A percentile compares a stretch with the other conserved stretches of the same genome.
Evolutionary conservation across 2,113 vertebrate genomes (phyloP).

Genomic region (Oreocharis arfaki): DNA sequence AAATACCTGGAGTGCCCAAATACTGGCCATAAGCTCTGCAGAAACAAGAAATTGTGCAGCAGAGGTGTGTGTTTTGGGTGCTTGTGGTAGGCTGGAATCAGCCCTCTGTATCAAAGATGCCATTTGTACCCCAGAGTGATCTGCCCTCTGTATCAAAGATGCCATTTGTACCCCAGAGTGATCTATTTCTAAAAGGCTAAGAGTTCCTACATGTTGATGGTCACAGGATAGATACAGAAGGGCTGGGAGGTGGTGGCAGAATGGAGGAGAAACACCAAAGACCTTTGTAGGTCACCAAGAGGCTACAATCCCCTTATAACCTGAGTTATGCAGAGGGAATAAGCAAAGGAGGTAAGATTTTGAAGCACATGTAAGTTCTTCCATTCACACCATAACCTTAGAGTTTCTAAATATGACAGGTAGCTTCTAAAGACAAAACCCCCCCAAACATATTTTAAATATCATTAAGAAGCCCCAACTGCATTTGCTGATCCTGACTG

Average conservation of each 20-base stretch:
- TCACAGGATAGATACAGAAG: background rate
- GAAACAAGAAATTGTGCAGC: background rate
- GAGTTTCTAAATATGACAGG: background rate
- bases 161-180: background rate
- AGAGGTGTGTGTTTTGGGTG: background rate
- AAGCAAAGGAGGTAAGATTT: background rate
- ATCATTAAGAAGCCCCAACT: background rate
- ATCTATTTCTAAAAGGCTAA: background rate
- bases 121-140: background rate
- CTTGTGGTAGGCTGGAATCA: background rate
- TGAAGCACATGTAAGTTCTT: background rate
- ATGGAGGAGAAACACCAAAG: background rate
- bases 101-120: background rate
- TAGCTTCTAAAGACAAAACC: background rate
- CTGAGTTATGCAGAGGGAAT: background rate
- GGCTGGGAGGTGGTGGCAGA: background rate
- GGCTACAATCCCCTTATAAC: too few relatives aligned
- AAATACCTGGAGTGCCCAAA: background rate
- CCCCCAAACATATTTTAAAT: rapidly evolving
- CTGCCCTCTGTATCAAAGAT: background rate
- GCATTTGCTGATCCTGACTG: background rate
- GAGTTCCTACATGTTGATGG: background rate
- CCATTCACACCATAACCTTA: background rate
- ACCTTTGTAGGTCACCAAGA: background rate
- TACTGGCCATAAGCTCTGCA: background rate